A percentile compares a stretch with the other conserved stretches of the same genome.
These are phyloP conservation scores for Nasonia longicornis DNA, from an alignment of 1,140 invertebrate species.

Conservation along the genomic window DNA sequence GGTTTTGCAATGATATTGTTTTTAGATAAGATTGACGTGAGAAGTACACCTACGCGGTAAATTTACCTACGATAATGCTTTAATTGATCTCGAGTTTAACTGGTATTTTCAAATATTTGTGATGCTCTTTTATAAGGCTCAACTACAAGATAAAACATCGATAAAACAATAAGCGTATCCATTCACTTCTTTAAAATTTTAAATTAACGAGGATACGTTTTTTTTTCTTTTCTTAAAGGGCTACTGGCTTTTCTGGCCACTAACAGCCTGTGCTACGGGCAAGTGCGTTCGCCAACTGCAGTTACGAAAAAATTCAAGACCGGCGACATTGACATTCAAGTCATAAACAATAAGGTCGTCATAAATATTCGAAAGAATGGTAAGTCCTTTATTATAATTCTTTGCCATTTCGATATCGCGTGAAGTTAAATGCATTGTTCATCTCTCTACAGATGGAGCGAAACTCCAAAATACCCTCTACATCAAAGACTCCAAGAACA, in stretches of 20 bases:
- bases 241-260: not conserved
- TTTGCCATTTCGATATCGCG: not conserved
- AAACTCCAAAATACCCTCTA: not conserved
- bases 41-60: no score
- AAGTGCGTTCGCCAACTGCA: not conserved
- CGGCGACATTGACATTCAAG: constrained; percentile 17
- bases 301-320: constrained; percentile 14
- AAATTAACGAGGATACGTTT: no score
- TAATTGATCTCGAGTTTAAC: no score
- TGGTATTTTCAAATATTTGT: no score
- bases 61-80: no score
- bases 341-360: not conserved
- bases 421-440: not conserved
- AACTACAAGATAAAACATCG: no score
- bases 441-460: constrained; percentile 3
- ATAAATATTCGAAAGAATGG: constrained; percentile 21
- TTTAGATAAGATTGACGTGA: no score
- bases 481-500: not conserved
- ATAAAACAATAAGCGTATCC: no score
- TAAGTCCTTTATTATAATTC: not conserved
- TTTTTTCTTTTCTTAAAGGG: not conserved
- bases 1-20: no score
- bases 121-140: no score
- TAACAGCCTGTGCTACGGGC: not conserved
- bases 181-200: no score